Evolutionary conservation across 2,797 vertebrate species (phyloP), one percentile per base, ranked within the genome.

Genomic region (Enteromius viviparus): DNA sequence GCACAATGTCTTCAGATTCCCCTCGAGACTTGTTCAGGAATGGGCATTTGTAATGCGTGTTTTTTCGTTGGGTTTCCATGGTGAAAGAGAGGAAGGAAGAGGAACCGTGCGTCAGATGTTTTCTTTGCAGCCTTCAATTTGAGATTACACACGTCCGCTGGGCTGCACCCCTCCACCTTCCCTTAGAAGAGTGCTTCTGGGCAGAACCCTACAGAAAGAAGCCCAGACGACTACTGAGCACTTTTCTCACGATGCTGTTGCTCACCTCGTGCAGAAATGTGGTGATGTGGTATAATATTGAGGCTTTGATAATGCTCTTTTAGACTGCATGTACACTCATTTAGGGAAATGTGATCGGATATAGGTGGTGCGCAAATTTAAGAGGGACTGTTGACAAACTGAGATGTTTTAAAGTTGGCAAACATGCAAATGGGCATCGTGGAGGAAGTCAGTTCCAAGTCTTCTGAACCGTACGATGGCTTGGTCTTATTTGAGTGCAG

Each of bases 31-130:
- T 21, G 68, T 42, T 76, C 14, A 42, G 75, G 55, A 62, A 60
- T 23, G 37, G 60, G 29, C 26, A 47, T 79, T 68, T 76, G 55
- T 60, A 76, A 12, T 49, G n/a, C 17, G 15, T 51, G 83, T 55
- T 76, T 69, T 75, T 29, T 69, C 70, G 58, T 69, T 34, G 29
- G 12, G 75, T 85, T 82, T 86, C 86, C 49, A 77, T 82, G 81
- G 78, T 37, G 62, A 79, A 80, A 81, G 84, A 86, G 80, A 86
- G 88, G 86, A 87, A 89, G 86, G 88, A 89, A 89, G 83, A 86
- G 81, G 66, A 86, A 62, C 29, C 6, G 81, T 86, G 83, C 70
- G 81, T 87, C 86, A 85, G 42, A 85, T 84, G 78, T 87, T 87
- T 89, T 83, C 37, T 34, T 82, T 74, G 71, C 53, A 58, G 72